A percentile compares a stretch with the other conserved stretches of the same genome.
phyloP scores from a whole-genome alignment of 2,797 vertebrate species.

The Helostoma temminkii region DNA sequence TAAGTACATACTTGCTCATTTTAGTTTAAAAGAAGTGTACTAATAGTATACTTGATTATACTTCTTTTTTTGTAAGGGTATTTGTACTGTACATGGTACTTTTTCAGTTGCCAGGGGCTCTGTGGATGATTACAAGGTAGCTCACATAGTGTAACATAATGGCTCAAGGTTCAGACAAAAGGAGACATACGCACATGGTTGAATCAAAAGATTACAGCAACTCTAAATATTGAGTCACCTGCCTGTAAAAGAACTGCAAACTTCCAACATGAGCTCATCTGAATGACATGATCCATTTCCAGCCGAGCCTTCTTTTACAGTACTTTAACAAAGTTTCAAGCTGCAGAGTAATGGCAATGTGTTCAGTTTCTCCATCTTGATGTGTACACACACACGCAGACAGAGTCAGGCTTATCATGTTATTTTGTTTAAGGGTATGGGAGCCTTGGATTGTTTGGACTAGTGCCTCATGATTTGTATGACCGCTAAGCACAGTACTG shows the following conservation, averaged over 20 bases:
- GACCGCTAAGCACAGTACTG: conserved; percentile 18
- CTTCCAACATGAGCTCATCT: conserved; percentile 55
- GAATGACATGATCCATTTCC: conserved; percentile 37
- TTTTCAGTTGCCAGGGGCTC: no score
- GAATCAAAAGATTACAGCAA: background rate
- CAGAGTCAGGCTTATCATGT: conserved; percentile 59
- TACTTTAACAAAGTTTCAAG: conserved; percentile 17
- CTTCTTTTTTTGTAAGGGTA: no score
- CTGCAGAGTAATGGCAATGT: conserved; percentile 12
- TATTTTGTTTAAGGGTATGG: conserved; percentile 56
- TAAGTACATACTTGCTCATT: no score
- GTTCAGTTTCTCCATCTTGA: conserved; percentile 32
- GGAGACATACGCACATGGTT: background rate
- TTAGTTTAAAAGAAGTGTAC: no score
- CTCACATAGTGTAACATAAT: background rate
- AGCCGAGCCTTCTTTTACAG: conserved; percentile 53
- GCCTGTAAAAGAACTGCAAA: conserved; percentile 8
- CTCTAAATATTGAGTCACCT: conserved; percentile 39
- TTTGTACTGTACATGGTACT: no score
- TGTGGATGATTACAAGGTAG: no score
- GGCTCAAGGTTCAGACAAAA: background rate
- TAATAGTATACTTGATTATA: no score
- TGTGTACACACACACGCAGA: conserved; percentile 48
- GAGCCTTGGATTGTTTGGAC: conserved; percentile 72
- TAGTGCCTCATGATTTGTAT: conserved; percentile 62